Percentiles rank a stretch among this genome's conserved stretches.
Conservation (phyloP, 2,888 invertebrate species). For the Acanthosepion esculentum region DNA sequence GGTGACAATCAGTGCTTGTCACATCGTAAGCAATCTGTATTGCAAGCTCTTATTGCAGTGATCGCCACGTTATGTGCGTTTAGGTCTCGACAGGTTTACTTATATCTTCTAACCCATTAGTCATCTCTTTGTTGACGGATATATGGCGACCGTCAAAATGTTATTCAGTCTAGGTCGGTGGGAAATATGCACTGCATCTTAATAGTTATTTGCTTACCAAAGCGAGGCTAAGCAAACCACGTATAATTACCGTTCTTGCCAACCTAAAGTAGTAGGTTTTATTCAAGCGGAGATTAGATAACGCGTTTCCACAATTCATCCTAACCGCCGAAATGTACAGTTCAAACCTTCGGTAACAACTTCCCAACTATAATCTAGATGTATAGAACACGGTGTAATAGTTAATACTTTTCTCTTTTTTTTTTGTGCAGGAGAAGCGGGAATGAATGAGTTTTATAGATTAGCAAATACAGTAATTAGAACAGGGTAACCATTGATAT, state of each 20-base stretch:
- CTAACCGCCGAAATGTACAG: too few relatives aligned
- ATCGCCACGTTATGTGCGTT: neutral
- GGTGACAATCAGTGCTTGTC: neutral
- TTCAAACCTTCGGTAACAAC: too few relatives aligned
- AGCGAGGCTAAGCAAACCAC: neutral
- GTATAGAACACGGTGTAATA: too few relatives aligned
- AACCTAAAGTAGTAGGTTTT: too few relatives aligned
- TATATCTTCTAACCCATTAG: neutral
- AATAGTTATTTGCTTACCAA: neutral
- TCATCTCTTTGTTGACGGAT: neutral
- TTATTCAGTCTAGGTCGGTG: neutral
- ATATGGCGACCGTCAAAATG: neutral
- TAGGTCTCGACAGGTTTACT: constrained; percentile 33
- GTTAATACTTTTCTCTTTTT: too few relatives aligned
- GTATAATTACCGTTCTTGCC: neutral
- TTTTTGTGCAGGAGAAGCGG: too few relatives aligned
- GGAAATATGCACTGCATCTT: neutral
- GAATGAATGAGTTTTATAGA: too few relatives aligned
- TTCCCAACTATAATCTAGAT: too few relatives aligned
- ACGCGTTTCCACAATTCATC: too few relatives aligned
- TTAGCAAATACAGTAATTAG: too few relatives aligned
- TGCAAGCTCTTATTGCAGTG: neutral
- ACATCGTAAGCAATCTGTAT: constrained; percentile 8
- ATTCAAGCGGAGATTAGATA: too few relatives aligned
- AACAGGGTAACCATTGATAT: too few relatives aligned